These are phyloP conservation scores for Leucozona laternaria DNA, from an alignment of 2,888 invertebrate genomes.

Conservation along the genomic window DNA sequence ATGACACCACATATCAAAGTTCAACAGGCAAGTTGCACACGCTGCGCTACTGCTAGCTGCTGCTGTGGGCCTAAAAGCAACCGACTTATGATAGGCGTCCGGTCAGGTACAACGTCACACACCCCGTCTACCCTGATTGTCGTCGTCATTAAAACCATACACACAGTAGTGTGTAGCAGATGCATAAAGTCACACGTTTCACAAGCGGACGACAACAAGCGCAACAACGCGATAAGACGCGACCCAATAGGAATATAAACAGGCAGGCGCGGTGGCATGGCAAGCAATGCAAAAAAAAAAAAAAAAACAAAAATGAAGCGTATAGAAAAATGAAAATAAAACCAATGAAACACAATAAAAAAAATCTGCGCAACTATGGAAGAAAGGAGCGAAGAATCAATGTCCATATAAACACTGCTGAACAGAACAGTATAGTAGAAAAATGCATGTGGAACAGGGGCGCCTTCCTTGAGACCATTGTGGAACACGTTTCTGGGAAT, in stretches of 20 bases:
- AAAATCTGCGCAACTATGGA: constrained; percentile 40
- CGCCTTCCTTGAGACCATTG: constrained; percentile 75
- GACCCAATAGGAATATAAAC: constrained; percentile 73
- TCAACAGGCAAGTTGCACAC: constrained; percentile 65
- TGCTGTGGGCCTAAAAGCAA: constrained; percentile 50
- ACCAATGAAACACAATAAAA: constrained; percentile 42
- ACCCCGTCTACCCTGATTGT: constrained; percentile 74
- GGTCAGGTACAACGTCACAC: constrained; percentile 75
- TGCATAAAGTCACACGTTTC: constrained; percentile 75
- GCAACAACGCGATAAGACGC: constrained; percentile 73
- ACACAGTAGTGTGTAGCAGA: constrained; percentile 57
- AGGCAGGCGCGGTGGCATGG: constrained; percentile 63
- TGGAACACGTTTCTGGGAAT: constrained; percentile 75
- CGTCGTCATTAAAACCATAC: constrained; percentile 70
- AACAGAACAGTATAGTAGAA: constrained; percentile 62
- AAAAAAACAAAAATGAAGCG: constrained; percentile 13
- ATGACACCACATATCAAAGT: constrained; percentile 72
- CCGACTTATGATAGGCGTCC: constrained; percentile 74
- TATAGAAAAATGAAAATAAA: constrained; percentile 51
- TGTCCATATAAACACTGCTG: constrained; percentile 70
- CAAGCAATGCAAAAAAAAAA: constrained; percentile 49
- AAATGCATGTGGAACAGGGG: constrained; percentile 75
- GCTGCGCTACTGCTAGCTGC: background rate
- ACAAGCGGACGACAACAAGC: constrained; percentile 75
- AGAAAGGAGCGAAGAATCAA: constrained; percentile 49